phyloP scores from a whole-genome alignment of 1,140 invertebrate species.

The Eubasilissa regina region DNA sequence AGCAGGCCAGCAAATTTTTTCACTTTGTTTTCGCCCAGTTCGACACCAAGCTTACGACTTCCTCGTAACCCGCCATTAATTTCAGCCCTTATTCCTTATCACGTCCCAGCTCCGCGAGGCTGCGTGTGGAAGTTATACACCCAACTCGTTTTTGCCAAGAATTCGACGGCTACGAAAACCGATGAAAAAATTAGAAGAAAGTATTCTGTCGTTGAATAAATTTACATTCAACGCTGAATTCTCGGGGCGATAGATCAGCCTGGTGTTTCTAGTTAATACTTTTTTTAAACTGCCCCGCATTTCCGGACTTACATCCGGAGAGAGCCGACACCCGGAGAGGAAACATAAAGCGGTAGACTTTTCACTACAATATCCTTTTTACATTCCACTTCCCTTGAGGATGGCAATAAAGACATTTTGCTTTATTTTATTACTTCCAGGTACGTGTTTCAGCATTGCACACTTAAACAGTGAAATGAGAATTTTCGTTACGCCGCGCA shows the following conservation, averaged over 20 bases:
- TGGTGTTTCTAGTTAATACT: conserved; percentile 60
- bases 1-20: conserved; percentile 45
- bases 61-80: conserved; percentile 50
- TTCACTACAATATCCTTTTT: conserved; percentile 42
- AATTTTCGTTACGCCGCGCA: conserved; percentile 4
- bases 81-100: conserved; percentile 51
- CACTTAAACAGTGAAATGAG: conserved; percentile 43
- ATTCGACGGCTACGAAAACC: not conserved
- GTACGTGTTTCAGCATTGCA: conserved; percentile 46
- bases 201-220: conserved; percentile 57
- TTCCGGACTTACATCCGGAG: conserved; percentile 31
- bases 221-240: conserved; percentile 55
- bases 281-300: conserved; percentile 50
- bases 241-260: conserved; percentile 54
- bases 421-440: conserved; percentile 58
- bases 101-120: conserved; percentile 32
- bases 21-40: conserved; percentile 53
- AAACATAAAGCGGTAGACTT: conserved; percentile 35
- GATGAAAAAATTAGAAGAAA: conserved; percentile 48
- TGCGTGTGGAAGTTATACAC: conserved; percentile 46
- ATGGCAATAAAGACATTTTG: conserved; percentile 58
- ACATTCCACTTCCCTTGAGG: conserved; percentile 36
- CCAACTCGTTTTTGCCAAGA: not conserved
- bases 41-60: conserved; percentile 43
- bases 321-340: conserved; percentile 29